phyloP scores from a whole-genome alignment of 2,888 invertebrate species.

The Cerastis leucographa region DNA sequence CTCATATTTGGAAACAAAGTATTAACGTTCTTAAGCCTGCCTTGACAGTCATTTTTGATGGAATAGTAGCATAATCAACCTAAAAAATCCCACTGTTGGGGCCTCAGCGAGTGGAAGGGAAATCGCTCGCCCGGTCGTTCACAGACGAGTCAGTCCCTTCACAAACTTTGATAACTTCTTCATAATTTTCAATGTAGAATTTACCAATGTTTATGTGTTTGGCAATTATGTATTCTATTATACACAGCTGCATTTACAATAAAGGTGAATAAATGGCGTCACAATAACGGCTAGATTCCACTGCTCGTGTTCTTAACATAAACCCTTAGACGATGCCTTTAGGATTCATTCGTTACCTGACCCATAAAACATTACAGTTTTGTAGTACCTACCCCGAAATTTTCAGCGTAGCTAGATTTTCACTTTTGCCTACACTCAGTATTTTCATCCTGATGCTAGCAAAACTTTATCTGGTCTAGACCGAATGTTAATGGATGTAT shows the following conservation, averaged over 20 bases:
- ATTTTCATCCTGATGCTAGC: conserved; percentile 15
- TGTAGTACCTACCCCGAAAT: conserved; percentile 9
- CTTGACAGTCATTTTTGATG: background rate
- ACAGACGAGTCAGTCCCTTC: background rate
- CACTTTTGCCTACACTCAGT: conserved; percentile 7
- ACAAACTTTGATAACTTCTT: background rate
- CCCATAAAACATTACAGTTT: conserved; percentile 43
- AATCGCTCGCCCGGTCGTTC: too few species aligned
- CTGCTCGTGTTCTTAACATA: conserved; percentile 24
- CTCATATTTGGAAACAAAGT: background rate
- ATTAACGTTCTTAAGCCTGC: background rate
- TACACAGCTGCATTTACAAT: background rate
- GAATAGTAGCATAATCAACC: background rate
- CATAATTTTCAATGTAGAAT: background rate
- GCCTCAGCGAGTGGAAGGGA: background rate
- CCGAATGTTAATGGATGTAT: conserved; percentile 36
- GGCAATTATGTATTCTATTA: background rate
- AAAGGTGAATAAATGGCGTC: conserved; percentile 4
- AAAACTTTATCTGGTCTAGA: conserved; percentile 53
- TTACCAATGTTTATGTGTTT: background rate
- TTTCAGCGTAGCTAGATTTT: conserved; percentile 7
- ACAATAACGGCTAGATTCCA: conserved; percentile 10
- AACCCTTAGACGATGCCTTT: conserved; percentile 38
- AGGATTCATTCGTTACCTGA: conserved; percentile 42
- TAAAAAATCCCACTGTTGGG: background rate